Base-by-base conservation (phyloP, 2,113 vertebrate genomes). In the Strigops habroptila region DNA sequence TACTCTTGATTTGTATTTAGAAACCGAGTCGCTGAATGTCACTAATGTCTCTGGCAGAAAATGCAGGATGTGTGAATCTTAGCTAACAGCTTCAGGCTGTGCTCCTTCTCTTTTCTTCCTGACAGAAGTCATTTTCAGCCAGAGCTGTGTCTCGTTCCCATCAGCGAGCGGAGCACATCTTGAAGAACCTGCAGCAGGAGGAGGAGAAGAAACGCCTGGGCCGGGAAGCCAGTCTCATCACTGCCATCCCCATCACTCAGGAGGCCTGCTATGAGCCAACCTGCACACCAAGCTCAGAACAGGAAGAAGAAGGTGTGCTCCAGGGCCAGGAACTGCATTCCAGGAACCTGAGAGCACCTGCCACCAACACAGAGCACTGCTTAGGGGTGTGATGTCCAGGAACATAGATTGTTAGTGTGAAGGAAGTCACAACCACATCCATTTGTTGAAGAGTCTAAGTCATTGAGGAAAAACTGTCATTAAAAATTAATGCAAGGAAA, bases 101-200 rank as follows among this genome's bases (percentile, higher is more conserved):
- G 28, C 86, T 90, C 43, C 31, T 76, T 74, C 64, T 89, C 37
- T 52, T 87, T 5, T 69, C 41, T 90, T 86, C 74, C 80, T 79
- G 41, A 67, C 92, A 99, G 99, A 99, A 99, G 97, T 99, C 99
- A 6, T 99, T 99, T 97, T 99, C 99, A 2, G 99, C 99, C 6
- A 98, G 99, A 64, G 99, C 99, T 9, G 99, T 99, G 84, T 99
- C 99, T 0, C 99, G 99, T 65, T 99, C 99, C 90, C 99, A 99
- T 96, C 99, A 99, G 96, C 98, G 99, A 65, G 99, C 99, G 0
- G 99, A 99, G 93, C 99, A 99, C 90, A 99, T 99, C 97, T 98
- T 99, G 93, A 99, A 99, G 98, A 99, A 99, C 97, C 97, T 99
- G 96, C 99, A 99, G 93, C 99, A 99, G 91, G 99, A 99, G 88